These are phyloP conservation scores for Zoroaster sp. DNA, from an alignment of 53 echinoderm and acorn worm species.

Conservation along the genomic window DNA sequence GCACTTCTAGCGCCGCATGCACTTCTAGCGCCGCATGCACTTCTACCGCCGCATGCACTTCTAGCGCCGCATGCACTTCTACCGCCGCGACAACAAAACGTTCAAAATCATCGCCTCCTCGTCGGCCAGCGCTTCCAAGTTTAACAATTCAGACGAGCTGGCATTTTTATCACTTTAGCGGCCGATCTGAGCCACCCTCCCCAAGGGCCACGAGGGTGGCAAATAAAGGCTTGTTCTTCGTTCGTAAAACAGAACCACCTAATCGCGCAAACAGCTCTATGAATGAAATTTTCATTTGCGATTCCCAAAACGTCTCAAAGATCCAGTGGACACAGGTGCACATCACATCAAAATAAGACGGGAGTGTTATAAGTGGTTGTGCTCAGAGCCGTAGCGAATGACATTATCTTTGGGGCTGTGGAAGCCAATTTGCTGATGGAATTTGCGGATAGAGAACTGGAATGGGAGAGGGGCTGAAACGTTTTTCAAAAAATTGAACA, in stretches of 20 bases:
- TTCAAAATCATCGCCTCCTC: not conserved
- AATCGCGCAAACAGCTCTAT: not conserved
- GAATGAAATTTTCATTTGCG: conserved; percentile 6
- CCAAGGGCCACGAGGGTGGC: not conserved
- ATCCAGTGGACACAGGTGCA: not conserved
- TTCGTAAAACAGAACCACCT: not conserved
- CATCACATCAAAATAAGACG: too few species aligned
- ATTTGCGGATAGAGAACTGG: too few species aligned
- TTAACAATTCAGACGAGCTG: not conserved
- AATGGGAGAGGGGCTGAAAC: too few species aligned
- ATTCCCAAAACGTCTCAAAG: not conserved
- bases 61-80: too few species aligned
- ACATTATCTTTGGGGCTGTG: too few species aligned
- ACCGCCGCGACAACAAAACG: not conserved
- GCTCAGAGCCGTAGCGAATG: too few species aligned
- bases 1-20: too few species aligned
- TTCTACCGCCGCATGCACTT: too few species aligned
- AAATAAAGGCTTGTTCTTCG: not conserved
- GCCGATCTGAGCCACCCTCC: not conserved
- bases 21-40: too few species aligned
- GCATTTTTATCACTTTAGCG: not conserved
- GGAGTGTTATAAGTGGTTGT: too few species aligned
- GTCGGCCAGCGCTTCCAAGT: not conserved
- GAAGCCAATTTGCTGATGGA: too few species aligned
- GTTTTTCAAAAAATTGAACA: too few species aligned